Evolutionary conservation across 2,797 vertebrate genomes (phyloP).

Genomic region (Valencia hispanica): DNA sequence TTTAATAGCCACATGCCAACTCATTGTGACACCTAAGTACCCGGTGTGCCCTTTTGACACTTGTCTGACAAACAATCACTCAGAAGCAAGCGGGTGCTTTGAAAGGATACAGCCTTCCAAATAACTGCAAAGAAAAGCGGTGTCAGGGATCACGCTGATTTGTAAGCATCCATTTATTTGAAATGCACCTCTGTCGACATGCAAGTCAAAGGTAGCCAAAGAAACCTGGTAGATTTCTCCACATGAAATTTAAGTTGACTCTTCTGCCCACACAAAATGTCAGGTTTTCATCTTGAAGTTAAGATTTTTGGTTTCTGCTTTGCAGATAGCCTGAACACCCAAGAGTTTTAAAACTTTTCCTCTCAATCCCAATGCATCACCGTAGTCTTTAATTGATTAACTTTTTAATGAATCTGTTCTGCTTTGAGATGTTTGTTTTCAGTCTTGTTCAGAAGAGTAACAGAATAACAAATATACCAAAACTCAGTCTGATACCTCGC

Average conservation of each 20-base stretch:
- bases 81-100: conserved; percentile 28
- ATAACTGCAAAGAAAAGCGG: conserved; percentile 21
- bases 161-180: conserved; percentile 30
- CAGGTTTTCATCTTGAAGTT: conserved; percentile 16
- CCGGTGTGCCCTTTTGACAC: conserved; percentile 25
- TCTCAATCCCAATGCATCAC: not conserved
- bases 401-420: not conserved
- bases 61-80: conserved; percentile 35
- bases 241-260: conserved; percentile 22
- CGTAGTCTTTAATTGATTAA: not conserved
- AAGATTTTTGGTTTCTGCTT: conserved; percentile 27
- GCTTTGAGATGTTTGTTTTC: conserved; percentile 1
- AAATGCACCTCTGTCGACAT: conserved; percentile 14
- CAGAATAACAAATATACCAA: conserved; percentile 19
- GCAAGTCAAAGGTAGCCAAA: conserved; percentile 8
- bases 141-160: conserved; percentile 29
- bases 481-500: conserved; percentile 12
- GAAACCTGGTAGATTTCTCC: conserved; percentile 13
- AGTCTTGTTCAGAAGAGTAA: conserved; percentile 15
- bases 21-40: conserved; percentile 21
- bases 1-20: conserved; percentile 17
- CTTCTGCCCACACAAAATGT: conserved; percentile 15
- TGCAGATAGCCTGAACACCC: not conserved
- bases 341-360: not conserved
- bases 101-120: conserved; percentile 20